These are phyloP conservation scores for Holcopasites calliopsidis DNA, from an alignment of 1,140 invertebrate genomes.

Conservation along the genomic window DNA sequence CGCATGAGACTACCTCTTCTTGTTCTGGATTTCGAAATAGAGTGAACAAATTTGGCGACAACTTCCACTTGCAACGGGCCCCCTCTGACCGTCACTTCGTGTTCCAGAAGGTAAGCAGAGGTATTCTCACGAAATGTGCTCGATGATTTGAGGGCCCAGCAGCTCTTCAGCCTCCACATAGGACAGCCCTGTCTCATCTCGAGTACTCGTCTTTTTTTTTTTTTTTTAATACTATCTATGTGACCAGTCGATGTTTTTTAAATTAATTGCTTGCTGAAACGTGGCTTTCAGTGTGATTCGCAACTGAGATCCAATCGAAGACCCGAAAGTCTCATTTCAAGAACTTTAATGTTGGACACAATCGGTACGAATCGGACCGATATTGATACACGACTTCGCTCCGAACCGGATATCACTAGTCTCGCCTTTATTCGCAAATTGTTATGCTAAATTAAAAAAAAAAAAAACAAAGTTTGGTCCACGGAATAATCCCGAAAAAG, in stretches of 20 bases:
- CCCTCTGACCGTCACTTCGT: slow-evolving; percentile 64
- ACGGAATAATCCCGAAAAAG: background rate
- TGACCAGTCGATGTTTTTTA: slow-evolving; percentile 5
- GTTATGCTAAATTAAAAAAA: slow-evolving; percentile 25
- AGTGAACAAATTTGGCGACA: slow-evolving; percentile 65
- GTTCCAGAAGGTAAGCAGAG: slow-evolving; percentile 63
- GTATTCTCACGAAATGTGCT: slow-evolving; percentile 12
- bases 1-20: slow-evolving; percentile 40
- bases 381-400: slow-evolving; percentile 36
- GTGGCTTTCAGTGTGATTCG: background rate
- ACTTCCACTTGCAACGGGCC: slow-evolving; percentile 59
- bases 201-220: slow-evolving; percentile 47
- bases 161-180: slow-evolving; percentile 57
- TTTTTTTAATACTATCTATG: slow-evolving; percentile 47
- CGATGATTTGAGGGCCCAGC: slow-evolving; percentile 55
- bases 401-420: slow-evolving; percentile 62
- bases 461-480: background rate
- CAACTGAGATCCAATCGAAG: slow-evolving; percentile 11
- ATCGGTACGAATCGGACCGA: slow-evolving; percentile 55
- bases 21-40: slow-evolving; percentile 39
- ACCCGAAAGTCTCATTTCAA: slow-evolving; percentile 6
- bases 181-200: slow-evolving; percentile 56
- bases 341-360: slow-evolving; percentile 34
- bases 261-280: slow-evolving; percentile 45
- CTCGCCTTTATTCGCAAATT: background rate